phyloP scores from a whole-genome alignment of 1,140 invertebrate species.

The Diabrotica virgifera region DNA sequence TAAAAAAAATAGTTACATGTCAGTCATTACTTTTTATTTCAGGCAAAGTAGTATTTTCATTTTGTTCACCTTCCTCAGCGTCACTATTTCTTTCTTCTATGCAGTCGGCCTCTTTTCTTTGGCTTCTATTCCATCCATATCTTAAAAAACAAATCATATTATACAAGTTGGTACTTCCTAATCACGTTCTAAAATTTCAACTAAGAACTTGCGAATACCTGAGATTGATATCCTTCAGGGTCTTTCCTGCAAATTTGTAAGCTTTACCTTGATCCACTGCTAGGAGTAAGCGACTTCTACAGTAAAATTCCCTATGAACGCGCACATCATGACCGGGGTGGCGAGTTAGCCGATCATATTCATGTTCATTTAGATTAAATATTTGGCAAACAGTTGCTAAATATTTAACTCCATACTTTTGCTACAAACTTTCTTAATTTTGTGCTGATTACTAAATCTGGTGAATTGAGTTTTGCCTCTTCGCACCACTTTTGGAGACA shows the following conservation, averaged over 20 bases:
- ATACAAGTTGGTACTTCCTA: too few relatives aligned
- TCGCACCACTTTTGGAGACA: conserved; percentile 14
- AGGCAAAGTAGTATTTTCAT: too few relatives aligned
- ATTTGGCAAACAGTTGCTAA: conserved; percentile 18
- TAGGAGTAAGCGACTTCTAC: conserved; percentile 8
- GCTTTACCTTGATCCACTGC: conserved; percentile 10
- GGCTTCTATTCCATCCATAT: too few relatives aligned
- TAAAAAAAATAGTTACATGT: too few relatives aligned
- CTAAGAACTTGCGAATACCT: too few relatives aligned
- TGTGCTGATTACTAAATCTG: conserved; percentile 16
- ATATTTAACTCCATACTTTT: too few relatives aligned
- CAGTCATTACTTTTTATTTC: too few relatives aligned
- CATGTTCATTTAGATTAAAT: conserved; percentile 17
- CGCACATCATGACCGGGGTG: conserved; percentile 15
- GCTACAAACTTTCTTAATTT: conserved; percentile 18
- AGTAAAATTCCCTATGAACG: conserved; percentile 19
- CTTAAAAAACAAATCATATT: too few relatives aligned
- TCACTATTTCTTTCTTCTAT: too few relatives aligned
- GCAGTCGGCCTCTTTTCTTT: too few relatives aligned
- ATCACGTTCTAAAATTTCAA: too few relatives aligned
- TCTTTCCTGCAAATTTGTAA: neutral
- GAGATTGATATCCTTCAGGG: neutral
- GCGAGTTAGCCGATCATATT: conserved; percentile 17
- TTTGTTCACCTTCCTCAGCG: too few relatives aligned
- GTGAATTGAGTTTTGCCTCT: conserved; percentile 11